phyloP scores from a whole-genome alignment of 2,113 vertebrate genomes.

The Prinia subflava region DNA sequence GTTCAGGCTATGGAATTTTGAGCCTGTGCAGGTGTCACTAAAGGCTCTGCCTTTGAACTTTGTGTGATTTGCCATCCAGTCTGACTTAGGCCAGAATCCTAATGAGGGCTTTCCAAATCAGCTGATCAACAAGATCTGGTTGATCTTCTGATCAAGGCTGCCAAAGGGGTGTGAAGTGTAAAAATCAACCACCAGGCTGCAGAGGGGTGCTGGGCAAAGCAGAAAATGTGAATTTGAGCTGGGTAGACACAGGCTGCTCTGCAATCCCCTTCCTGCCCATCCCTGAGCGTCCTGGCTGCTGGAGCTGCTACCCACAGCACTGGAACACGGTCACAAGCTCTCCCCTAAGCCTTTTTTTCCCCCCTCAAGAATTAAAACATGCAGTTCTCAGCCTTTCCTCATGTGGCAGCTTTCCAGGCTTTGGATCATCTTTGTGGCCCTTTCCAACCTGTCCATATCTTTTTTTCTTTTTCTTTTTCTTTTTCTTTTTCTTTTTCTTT shows the following conservation, averaged over 20 bases:
- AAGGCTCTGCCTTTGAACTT: not conserved
- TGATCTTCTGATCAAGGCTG: not conserved
- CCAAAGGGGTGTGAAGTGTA: rapidly evolving
- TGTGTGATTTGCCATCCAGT: not conserved
- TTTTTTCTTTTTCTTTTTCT: not conserved
- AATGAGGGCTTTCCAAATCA: not conserved
- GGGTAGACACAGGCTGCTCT: not conserved
- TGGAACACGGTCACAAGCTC: rapidly evolving
- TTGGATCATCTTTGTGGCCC: not conserved
- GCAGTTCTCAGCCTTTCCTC: not conserved
- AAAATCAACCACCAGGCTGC: rapidly evolving
- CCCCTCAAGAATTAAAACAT: not conserved
- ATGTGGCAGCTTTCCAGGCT: not conserved
- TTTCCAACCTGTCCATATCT: not conserved
- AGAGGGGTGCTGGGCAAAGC: not conserved
- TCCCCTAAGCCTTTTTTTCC: not conserved
- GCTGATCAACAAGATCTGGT: not conserved
- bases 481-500: no score
- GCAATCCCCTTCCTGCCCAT: not conserved
- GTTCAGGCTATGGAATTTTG: not conserved
- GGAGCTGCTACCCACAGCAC: rapidly evolving
- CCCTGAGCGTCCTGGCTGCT: not conserved
- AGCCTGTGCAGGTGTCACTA: not conserved
- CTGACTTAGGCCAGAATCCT: not conserved
- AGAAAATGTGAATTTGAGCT: not conserved